Evolutionary conservation across 2,113 vertebrate species (phyloP).

Genomic region (Upupa epops): DNA sequence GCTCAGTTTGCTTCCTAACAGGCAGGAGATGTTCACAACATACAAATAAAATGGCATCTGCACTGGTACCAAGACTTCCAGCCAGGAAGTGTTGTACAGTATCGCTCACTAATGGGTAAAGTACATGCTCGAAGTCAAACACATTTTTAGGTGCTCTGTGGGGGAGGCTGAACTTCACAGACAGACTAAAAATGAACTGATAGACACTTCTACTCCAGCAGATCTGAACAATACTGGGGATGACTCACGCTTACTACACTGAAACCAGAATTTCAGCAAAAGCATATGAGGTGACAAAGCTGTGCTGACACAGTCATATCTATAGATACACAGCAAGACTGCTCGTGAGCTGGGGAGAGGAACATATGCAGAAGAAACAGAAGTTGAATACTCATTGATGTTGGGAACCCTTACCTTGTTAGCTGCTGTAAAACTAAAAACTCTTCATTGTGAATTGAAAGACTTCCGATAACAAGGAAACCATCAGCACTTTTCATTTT

Average conservation of each 20-base stretch:
- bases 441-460: background rate
- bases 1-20: background rate
- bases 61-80: background rate
- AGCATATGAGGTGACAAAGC: background rate
- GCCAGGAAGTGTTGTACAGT: background rate
- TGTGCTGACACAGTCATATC: background rate
- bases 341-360: background rate
- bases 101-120: background rate
- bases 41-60: background rate
- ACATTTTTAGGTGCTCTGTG: background rate
- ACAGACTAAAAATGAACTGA: background rate
- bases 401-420: background rate
- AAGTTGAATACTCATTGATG: rapidly evolving
- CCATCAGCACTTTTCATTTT: background rate
- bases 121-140: background rate
- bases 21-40: background rate
- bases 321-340: rapidly evolving
- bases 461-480: background rate
- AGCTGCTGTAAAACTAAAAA: background rate
- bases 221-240: background rate
- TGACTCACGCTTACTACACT: background rate
- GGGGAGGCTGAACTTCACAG: background rate
- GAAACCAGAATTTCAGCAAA: background rate
- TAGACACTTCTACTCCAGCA: background rate
- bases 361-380: rapidly evolving